Evolutionary conservation across 1,140 invertebrate species (phyloP).

Genomic region (Phenacoccus solenopsis): DNA sequence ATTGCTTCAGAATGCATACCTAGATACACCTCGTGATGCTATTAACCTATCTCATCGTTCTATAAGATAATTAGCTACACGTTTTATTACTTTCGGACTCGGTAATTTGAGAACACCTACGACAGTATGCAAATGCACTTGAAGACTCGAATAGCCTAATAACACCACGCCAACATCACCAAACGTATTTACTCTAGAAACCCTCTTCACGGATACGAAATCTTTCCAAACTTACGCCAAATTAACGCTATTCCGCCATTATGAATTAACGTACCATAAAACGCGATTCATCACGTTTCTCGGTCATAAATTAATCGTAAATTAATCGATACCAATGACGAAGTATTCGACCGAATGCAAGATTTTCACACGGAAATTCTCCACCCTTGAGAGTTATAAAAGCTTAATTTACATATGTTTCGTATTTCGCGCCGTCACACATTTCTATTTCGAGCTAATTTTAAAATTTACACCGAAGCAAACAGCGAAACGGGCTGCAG

Average conservation of each 20-base stretch:
- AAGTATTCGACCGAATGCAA: not conserved
- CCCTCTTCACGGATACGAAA: too few relatives aligned
- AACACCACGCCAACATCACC: too few relatives aligned
- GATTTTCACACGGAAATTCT: not conserved
- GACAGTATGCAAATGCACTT: too few relatives aligned
- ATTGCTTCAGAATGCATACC: too few relatives aligned
- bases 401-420: not conserved
- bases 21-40: too few relatives aligned
- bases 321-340: not conserved
- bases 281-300: not conserved
- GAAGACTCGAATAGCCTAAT: too few relatives aligned
- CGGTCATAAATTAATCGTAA: not conserved
- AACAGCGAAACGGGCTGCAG: not conserved
- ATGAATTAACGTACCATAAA: not conserved
- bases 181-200: too few relatives aligned
- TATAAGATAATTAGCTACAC: not conserved
- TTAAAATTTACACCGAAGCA: not conserved
- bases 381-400: slow-evolving; percentile 1
- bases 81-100: not conserved
- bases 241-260: too few relatives aligned
- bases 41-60: too few relatives aligned
- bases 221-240: too few relatives aligned
- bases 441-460: not conserved
- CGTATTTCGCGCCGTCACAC: not conserved
- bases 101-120: not conserved